phyloP scores from a whole-genome alignment of 2,113 vertebrate genomes.

The Microtus pennsylvanicus region DNA sequence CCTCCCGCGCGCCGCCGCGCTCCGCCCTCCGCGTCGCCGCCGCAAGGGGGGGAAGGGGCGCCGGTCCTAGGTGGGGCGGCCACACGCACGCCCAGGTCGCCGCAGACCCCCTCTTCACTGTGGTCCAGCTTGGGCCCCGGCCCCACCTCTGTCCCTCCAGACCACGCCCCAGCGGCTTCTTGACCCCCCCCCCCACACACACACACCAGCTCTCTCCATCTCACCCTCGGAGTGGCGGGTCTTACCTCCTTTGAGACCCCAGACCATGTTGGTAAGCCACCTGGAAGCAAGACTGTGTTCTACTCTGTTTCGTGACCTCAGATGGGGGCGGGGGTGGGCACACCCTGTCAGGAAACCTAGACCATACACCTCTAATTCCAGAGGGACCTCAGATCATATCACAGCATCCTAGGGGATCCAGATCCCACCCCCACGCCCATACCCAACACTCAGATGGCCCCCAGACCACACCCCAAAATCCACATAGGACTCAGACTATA shows the following conservation, averaged over 20 bases:
- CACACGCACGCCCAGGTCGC: no score
- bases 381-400: background rate
- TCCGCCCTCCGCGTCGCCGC: no score
- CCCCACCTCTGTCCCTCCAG: no score
- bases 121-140: no score
- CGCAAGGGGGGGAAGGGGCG: no score
- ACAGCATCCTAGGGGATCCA: background rate
- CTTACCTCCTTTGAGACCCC: slow-evolving; percentile 35
- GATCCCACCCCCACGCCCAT: background rate
- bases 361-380: background rate
- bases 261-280: background rate
- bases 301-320: slow-evolving; percentile 56
- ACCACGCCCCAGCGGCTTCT: no score
- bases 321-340: slow-evolving; percentile 4
- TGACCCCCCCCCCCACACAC: no score
- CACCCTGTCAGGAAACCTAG: slow-evolving; percentile 23
- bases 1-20: no score
- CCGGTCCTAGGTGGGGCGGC: no score
- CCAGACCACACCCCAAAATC: slow-evolving; percentile 37
- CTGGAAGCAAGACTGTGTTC: slow-evolving; percentile 12
- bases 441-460: background rate
- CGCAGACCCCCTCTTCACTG: no score
- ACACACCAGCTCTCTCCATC: background rate
- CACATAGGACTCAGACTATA: background rate
- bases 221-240: background rate